Base-by-base conservation (phyloP, 2,797 vertebrate genomes). In the Myripristis murdjan region DNA sequence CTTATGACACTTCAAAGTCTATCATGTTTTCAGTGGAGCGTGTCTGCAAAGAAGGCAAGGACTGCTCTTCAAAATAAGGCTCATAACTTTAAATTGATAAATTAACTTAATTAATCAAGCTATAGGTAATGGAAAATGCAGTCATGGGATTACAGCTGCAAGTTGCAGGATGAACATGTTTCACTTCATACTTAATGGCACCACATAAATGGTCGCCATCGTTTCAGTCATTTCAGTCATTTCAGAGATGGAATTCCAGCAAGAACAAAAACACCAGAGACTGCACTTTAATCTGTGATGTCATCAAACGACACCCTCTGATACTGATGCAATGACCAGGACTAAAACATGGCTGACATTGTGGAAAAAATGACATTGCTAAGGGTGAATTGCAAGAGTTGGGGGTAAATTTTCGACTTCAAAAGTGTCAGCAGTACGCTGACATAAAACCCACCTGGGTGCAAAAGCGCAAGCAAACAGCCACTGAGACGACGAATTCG, bases 401-500 rank as follows among this genome's bases (percentile, higher is more conserved):
- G 51, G 33, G 16, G 26, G 48, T 43, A 47, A 12, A 63, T 72
- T 65, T 65, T 58, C 41, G 35, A 43, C 56, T 54, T 71, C 35
- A 24, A 6, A 67, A 59, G n/a, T 24, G 23, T 56, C 55, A 47
- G n/a, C 53, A 62, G 8, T 1, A 23, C 66, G 64, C 35, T 58
- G 31, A 69, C 71, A 70, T 24, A 67, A 52, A 66, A 76, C 58
- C 49, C 53, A 52, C 46, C 54, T 61, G 54, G 39, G 56, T 64
- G 62, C 61, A 57, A 73, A 64, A 9, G 35, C 51, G 60, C 31
- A 74, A 62, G 44, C 53, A 80, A 64, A 81, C 55, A 73, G 37
- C 37, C 35, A 4, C 7, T 69, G 53, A 67, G 64, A 70, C 51
- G 60, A 70, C 61, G n/a, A n/a, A 65, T 48, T 67, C 59, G 52